A percentile compares a stretch with the other conserved stretches of the same genome.
phyloP scores from a whole-genome alignment of 1,140 invertebrate genomes.

The Ips nitidus region DNA sequence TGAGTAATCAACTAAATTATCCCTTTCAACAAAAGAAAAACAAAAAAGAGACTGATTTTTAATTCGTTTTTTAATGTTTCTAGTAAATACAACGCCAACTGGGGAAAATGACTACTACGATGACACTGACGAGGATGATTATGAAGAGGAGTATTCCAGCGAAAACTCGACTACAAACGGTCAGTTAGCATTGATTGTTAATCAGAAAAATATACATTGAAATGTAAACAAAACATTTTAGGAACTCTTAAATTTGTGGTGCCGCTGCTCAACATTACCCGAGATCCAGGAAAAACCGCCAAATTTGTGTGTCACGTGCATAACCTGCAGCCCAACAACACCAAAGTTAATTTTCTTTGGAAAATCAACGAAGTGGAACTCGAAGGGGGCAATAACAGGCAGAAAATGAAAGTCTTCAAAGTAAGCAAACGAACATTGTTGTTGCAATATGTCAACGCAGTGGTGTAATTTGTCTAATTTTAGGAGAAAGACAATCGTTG shows the following conservation, averaged over 20 bases:
- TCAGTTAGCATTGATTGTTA: slow-evolving; percentile 16
- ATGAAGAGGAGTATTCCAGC: slow-evolving; percentile 40
- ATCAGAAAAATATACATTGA: neutral
- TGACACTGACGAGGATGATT: slow-evolving; percentile 42
- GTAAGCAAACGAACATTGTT: slow-evolving; percentile 20
- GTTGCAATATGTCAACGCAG: neutral
- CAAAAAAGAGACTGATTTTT: too few relatives aligned
- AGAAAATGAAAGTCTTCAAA: slow-evolving; percentile 55
- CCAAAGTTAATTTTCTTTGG: slow-evolving; percentile 66
- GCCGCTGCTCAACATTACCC: slow-evolving; percentile 63
- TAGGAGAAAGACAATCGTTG: slow-evolving; percentile 42
- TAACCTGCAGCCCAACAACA: slow-evolving; percentile 42
- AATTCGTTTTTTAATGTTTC: too few relatives aligned
- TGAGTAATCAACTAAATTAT: too few relatives aligned
- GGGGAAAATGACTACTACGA: slow-evolving; percentile 23
- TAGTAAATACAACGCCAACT: slow-evolving; percentile 4
- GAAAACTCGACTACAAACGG: slow-evolving; percentile 43
- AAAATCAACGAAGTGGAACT: slow-evolving; percentile 67
- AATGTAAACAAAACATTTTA: slow-evolving; percentile 20
- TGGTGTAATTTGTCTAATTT: neutral
- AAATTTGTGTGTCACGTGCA: slow-evolving; percentile 68
- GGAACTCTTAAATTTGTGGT: slow-evolving; percentile 53
- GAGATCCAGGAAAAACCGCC: slow-evolving; percentile 62
- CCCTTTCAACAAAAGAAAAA: too few relatives aligned
- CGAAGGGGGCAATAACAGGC: slow-evolving; percentile 50